Conservation (phyloP, 2,113 vertebrate genomes). For the Ranitomeya imitator region DNA sequence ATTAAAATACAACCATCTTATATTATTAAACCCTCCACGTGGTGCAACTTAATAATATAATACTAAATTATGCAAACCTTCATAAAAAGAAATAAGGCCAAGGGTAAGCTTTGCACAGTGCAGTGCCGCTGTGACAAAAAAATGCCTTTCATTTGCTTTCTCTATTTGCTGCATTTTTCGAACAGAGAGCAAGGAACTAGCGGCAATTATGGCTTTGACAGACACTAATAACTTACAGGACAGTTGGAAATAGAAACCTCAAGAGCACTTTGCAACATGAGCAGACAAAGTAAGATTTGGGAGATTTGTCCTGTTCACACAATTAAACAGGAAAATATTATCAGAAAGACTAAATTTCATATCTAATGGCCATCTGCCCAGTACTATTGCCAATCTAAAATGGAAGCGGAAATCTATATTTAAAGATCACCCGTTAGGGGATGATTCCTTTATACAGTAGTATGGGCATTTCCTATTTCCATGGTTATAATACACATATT, state of each 20-base stretch:
- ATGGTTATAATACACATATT: background rate
- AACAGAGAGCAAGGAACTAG: conserved; percentile 50
- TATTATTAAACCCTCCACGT: conserved; percentile 22
- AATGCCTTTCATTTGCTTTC: conserved; percentile 56
- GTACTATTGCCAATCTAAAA: background rate
- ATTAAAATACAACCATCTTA: conserved; percentile 17
- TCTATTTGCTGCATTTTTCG: conserved; percentile 55
- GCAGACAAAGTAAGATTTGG: conserved; percentile 51
- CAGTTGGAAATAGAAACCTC: conserved; percentile 60
- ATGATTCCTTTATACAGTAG: background rate
- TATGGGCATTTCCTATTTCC: background rate
- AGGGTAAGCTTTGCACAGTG: conserved; percentile 39
- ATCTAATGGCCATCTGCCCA: conserved; percentile 44
- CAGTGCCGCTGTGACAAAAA: conserved; percentile 47
- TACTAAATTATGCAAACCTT: conserved; percentile 51
- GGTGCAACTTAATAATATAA: conserved; percentile 41
- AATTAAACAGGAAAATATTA: conserved; percentile 58
- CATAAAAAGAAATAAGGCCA: conserved; percentile 49
- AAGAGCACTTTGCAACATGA: conserved; percentile 56
- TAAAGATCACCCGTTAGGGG: background rate
- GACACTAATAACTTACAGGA: conserved; percentile 60
- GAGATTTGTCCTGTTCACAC: conserved; percentile 54
- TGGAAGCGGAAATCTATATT: background rate
- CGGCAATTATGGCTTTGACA: conserved; percentile 60
- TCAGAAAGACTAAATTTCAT: conserved; percentile 43